A percentile compares a stretch with the other conserved stretches of the same genome.
Conservation (phyloP, 2,888 invertebrate genomes). For the Drepanosiphum platanoidis region DNA sequence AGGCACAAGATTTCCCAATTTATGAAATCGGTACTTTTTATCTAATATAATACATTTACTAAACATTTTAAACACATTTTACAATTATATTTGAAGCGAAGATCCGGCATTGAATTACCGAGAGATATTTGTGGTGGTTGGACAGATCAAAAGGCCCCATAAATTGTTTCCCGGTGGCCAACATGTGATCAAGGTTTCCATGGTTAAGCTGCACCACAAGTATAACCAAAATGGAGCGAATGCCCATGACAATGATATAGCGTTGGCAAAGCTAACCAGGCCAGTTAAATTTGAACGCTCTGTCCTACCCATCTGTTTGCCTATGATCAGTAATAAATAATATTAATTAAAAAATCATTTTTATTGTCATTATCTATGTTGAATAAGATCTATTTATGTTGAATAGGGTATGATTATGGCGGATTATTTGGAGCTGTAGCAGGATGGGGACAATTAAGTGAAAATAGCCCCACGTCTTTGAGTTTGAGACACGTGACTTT, state of each 20-base stretch:
- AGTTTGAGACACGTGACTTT: conserved; percentile 85
- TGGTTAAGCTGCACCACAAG: conserved; percentile 39
- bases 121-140: conserved; percentile 20
- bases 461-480: conserved; percentile 86
- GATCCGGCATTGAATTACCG: conserved; percentile 17
- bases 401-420: conserved; percentile 75
- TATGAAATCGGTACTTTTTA: no score
- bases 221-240: conserved; percentile 4
- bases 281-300: conserved; percentile 80
- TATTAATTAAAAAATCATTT: background rate
- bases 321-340: conserved; percentile 72
- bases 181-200: background rate
- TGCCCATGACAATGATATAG: conserved; percentile 83
- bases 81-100: background rate
- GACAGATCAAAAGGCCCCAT: conserved; percentile 14
- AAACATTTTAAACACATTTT: background rate
- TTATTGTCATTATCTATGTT: background rate
- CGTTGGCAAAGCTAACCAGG: conserved; percentile 82
- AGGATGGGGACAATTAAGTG: conserved; percentile 90
- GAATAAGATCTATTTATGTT: background rate
- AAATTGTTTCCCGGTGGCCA: background rate
- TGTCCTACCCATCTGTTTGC: conserved; percentile 85
- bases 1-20: no score
- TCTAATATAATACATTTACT: no score
- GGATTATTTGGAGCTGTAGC: conserved; percentile 79